These are phyloP conservation scores for Micrastur ruficollis DNA, from an alignment of 2,797 vertebrate species.

Conservation along the genomic window DNA sequence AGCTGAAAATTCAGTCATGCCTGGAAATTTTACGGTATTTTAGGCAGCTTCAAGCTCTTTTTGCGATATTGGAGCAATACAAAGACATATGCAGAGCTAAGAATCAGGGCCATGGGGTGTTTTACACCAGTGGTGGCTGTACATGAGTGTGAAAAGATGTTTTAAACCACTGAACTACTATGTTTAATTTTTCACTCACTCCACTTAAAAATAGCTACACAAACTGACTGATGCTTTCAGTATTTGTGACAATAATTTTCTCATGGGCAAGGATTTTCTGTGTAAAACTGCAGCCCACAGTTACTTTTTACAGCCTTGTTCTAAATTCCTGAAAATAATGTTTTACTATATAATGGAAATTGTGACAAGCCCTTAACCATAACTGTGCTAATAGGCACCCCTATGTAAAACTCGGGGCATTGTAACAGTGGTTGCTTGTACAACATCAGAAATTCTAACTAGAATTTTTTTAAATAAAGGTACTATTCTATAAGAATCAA, in stretches of 20 bases:
- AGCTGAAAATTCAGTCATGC: not conserved
- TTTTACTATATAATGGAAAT: conserved; percentile 46
- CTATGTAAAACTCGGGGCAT: not conserved
- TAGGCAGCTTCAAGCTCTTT: not conserved
- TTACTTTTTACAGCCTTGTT: conserved; percentile 36
- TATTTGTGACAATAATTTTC: conserved; percentile 53
- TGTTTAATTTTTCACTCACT: conserved; percentile 10
- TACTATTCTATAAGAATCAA: not conserved
- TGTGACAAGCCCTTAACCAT: not conserved
- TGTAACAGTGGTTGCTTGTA: not conserved
- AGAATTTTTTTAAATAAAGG: not conserved
- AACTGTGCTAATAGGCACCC: not conserved
- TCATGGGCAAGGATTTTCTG: not conserved
- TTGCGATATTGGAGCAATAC: not conserved
- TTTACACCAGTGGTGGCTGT: not conserved
- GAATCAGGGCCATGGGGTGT: not conserved
- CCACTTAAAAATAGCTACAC: conserved; percentile 35
- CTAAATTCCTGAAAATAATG: conserved; percentile 29
- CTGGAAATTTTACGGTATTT: not conserved
- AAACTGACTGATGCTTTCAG: conserved; percentile 16
- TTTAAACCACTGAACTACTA: not conserved
- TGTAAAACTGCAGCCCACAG: conserved; percentile 29
- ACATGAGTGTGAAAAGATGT: not conserved
- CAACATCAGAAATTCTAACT: not conserved
- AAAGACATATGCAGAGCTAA: not conserved